phyloP scores from a whole-genome alignment of 1,140 invertebrate species.

The Phortica variegata region DNA sequence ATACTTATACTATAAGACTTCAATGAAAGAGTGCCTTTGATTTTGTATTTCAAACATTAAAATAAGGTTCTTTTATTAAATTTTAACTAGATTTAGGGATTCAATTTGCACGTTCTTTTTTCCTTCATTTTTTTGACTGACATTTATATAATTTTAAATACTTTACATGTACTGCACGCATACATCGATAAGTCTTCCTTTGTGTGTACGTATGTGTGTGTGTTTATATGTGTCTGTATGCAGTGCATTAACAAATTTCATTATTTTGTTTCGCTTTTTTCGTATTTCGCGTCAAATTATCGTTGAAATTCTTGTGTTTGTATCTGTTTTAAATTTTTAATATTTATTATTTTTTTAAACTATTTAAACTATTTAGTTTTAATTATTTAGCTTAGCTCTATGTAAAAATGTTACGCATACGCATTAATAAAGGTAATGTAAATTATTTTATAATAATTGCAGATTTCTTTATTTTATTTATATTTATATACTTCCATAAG shows the following conservation, averaged over 20 bases:
- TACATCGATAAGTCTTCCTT: too few species aligned
- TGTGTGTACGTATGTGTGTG: constrained; percentile 32
- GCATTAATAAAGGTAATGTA: constrained; percentile 48
- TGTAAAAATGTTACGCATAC: constrained; percentile 47
- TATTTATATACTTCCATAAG: constrained; percentile 51
- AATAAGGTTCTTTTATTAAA: constrained; percentile 48
- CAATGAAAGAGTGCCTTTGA: too few species aligned
- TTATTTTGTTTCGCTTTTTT: background rate
- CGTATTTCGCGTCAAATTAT: too few species aligned
- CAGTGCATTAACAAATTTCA: constrained; percentile 1
- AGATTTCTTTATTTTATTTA: constrained; percentile 44
- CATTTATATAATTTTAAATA: constrained; percentile 47
- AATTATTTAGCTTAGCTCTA: constrained; percentile 54
- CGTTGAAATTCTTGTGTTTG: too few species aligned
- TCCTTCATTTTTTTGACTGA: constrained; percentile 21
- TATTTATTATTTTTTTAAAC: background rate
- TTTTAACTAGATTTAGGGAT: constrained; percentile 55
- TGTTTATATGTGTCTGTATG: constrained; percentile 23
- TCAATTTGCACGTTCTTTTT: constrained; percentile 27
- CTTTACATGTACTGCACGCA: constrained; percentile 29
- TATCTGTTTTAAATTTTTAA: too few species aligned
- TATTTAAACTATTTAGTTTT: constrained; percentile 40
- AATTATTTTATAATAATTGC: constrained; percentile 55
- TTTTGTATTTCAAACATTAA: constrained; percentile 56
- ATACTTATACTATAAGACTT: too few species aligned